Evolutionary conservation across 2,888 invertebrate genomes (phyloP), one percentile per base, ranked within the genome.

Genomic region (Ennomos quercinarius): DNA sequence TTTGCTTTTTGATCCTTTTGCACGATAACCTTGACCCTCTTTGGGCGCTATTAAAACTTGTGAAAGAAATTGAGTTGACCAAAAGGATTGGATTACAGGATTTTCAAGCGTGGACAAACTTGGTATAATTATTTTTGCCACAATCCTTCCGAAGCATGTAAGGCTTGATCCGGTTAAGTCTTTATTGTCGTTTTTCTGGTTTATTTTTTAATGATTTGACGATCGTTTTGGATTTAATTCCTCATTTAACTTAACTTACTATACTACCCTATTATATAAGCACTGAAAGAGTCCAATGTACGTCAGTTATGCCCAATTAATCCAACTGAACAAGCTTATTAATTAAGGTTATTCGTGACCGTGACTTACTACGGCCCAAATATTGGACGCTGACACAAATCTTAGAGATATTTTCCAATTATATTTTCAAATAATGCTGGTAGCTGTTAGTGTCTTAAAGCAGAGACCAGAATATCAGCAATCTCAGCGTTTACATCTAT

Each of bases 1-100:
- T 68, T 68, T 64, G 67, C 71, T 70, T 61, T 67, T 66, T 64
- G 56, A 69, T 70, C 69, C 67, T 69, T 58, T n/a, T 62, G 58
- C 53, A 58, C 56, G 61, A 60, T 61, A 63, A 67, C 65, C 46
- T 57, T 62, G 66, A 67, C 67, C 64, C 67, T 70, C 61, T 57
- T 60, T 67, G 61, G 68, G 53, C 63, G 68, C 66, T 65, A 69
- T 67, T 70, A 66, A 48, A 70, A 70, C 63, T 67, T 68, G 38
- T 68, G 62, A 61, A 53, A 66, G 61, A 63, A 52, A 54, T 66
- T 36, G 48, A 61, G 56, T 68, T 65, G 67, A 68, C 70, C 71
- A 68, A 70, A 64, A 61, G 65, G 57, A 67, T 62, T 53, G 64
- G 66, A 67, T 76, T 75, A 71, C 66, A 48, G 57, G 61, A 60